phyloP scores from a whole-genome alignment of 2,797 vertebrate species.

The Sebastes taczanowskii region DNA sequence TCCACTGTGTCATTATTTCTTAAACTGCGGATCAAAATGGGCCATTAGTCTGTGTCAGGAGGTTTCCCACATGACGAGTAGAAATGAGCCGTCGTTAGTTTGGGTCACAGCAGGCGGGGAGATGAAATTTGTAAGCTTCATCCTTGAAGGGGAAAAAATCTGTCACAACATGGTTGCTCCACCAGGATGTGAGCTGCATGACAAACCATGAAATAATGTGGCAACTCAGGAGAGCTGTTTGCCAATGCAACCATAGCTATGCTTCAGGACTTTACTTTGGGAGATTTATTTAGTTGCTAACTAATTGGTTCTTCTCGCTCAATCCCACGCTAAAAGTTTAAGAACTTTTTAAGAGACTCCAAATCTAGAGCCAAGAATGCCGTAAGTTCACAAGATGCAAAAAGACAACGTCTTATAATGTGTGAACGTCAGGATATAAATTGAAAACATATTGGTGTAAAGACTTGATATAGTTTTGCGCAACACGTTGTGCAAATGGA shows the following conservation, averaged over 20 bases:
- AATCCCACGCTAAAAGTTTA: not conserved
- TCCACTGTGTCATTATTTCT: conserved; percentile 9
- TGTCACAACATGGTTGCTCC: not conserved
- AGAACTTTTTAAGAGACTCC: not conserved
- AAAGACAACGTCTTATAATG: not conserved
- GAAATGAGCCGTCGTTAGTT: not conserved
- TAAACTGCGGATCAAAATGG: not conserved
- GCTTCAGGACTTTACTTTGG: not conserved
- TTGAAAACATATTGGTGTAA: not conserved
- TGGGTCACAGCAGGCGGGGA: not conserved
- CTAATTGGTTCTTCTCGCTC: not conserved
- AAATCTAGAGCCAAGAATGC: not conserved
- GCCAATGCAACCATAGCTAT: not conserved
- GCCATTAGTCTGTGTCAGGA: conserved; percentile 4
- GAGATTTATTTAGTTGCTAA: not conserved
- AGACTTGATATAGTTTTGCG: not conserved
- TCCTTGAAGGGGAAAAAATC: not conserved
- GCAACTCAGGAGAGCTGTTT: not conserved
- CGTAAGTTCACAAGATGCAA: not conserved
- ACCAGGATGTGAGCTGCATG: not conserved
- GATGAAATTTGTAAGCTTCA: conserved; percentile 2
- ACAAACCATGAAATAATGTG: conserved; percentile 8
- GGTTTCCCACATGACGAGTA: conserved; percentile 1
- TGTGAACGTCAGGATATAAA: not conserved
- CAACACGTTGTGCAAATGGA: not conserved